A percentile compares a stretch with the other conserved stretches of the same genome.
Conservation (phyloP, 2,888 invertebrate genomes). For the Drymonia ruficornis region DNA sequence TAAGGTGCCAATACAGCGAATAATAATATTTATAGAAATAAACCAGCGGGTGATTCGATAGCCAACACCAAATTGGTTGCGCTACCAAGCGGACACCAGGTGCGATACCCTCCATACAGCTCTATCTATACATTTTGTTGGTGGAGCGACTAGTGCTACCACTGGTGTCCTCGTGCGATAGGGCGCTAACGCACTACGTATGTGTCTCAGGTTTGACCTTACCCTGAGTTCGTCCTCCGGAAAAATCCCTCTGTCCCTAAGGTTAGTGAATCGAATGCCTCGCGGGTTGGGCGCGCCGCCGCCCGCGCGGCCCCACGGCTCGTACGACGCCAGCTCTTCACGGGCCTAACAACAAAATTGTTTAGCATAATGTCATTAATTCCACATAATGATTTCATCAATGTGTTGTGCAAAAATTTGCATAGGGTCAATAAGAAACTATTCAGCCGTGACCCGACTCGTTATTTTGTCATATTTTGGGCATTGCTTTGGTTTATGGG, state of each 20-base stretch:
- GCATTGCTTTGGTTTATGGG: not conserved
- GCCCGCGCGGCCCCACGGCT: conserved; percentile 92
- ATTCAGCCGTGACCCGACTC: too few species aligned
- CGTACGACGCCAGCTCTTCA: conserved; percentile 88
- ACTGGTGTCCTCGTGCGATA: too few species aligned
- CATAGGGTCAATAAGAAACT: not conserved
- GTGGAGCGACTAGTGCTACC: too few species aligned
- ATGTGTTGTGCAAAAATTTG: not conserved
- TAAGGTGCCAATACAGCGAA: too few species aligned
- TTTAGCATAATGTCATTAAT: not conserved
- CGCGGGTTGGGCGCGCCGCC: conserved; percentile 89
- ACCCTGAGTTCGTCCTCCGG: conserved; percentile 85
- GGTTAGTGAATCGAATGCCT: conserved; percentile 87
- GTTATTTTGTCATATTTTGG: not conserved
- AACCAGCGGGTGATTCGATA: too few species aligned
- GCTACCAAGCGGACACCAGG: too few species aligned
- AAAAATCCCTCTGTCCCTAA: conserved; percentile 87
- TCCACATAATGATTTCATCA: not conserved
- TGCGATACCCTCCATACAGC: too few species aligned
- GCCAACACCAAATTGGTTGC: too few species aligned
- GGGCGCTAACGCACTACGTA: too few species aligned
- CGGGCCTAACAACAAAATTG: conserved; percentile 80
- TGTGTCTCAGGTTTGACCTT: too few species aligned
- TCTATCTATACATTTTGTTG: too few species aligned
- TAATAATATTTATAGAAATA: too few species aligned